Percentiles rank a stretch among this genome's conserved stretches.
phyloP scores from a whole-genome alignment of 2,888 invertebrate species.

The Temnothorax ravouxi region DNA sequence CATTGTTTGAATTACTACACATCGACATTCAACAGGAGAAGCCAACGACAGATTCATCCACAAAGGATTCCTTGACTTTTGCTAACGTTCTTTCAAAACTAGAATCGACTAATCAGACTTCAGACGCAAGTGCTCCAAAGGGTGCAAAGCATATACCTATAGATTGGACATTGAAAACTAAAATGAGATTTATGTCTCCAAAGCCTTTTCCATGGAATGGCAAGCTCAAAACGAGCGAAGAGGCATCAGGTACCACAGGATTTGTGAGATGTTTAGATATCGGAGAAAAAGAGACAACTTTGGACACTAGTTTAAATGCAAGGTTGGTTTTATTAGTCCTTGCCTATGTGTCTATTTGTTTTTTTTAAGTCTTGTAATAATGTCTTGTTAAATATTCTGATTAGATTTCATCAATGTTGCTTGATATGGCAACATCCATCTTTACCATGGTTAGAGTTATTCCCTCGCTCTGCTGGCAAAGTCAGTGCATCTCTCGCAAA shows the following conservation, averaged over 20 bases:
- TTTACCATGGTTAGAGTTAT: constrained; percentile 95
- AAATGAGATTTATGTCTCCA: constrained; percentile 92
- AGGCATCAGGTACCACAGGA: constrained; percentile 96
- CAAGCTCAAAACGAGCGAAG: constrained; percentile 94
- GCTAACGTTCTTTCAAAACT: constrained; percentile 81
- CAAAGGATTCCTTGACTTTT: constrained; percentile 77
- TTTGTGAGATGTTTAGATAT: constrained; percentile 94
- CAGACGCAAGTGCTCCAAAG: constrained; percentile 76
- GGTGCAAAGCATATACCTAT: constrained; percentile 89
- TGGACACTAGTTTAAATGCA: constrained; percentile 95
- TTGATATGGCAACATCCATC: constrained; percentile 97
- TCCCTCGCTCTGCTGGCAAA: constrained; percentile 91
- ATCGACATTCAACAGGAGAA: constrained; percentile 74
- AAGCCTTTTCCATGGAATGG: constrained; percentile 93
- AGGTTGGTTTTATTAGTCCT: constrained; percentile 72
- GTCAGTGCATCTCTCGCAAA: constrained; percentile 81
- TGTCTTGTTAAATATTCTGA: constrained; percentile 6
- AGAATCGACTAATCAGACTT: constrained; percentile 65
- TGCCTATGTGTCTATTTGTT: neutral
- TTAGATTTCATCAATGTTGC: constrained; percentile 94
- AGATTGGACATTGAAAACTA: constrained; percentile 96
- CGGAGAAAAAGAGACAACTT: constrained; percentile 88
- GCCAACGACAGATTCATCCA: constrained; percentile 60
- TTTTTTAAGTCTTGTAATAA: neutral
- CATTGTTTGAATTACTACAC: constrained; percentile 81